Percentiles rank a stretch among this genome's conserved stretches.
Evolutionary conservation across 1,140 invertebrate species (phyloP).

Genomic region (Drosophila simulans): DNA sequence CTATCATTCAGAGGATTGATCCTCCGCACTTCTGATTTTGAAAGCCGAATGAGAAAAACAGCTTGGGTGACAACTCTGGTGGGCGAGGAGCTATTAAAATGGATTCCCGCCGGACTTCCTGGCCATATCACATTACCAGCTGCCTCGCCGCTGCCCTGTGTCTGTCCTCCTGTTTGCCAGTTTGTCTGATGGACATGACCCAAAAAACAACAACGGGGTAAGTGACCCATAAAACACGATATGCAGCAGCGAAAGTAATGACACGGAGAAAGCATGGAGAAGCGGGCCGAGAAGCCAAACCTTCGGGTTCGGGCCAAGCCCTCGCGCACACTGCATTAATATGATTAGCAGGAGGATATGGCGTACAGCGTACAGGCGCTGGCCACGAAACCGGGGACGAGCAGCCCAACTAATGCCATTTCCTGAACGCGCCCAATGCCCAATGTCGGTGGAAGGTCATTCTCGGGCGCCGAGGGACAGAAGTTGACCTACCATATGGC

Average conservation of each 20-base stretch:
- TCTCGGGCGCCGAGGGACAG: slow-evolving; percentile 15
- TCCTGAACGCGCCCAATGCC: slow-evolving; percentile 64
- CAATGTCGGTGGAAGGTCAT: slow-evolving; percentile 60
- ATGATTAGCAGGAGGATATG: slow-evolving; percentile 70
- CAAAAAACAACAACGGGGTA: slow-evolving; percentile 60
- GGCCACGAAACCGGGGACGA: slow-evolving; percentile 6
- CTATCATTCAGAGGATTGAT: too few relatives aligned
- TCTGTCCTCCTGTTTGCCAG: slow-evolving; percentile 25
- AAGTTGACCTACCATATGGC: slow-evolving; percentile 54
- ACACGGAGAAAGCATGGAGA: slow-evolving; percentile 43
- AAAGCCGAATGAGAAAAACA: too few relatives aligned
- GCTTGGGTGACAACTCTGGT: slow-evolving; percentile 10
- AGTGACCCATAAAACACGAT: slow-evolving; percentile 51
- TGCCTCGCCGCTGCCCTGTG: not conserved
- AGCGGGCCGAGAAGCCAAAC: slow-evolving; percentile 61
- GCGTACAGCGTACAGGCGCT: too few relatives aligned
- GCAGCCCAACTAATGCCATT: slow-evolving; percentile 70
- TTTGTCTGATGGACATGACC: slow-evolving; percentile 76
- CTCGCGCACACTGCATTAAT: slow-evolving; percentile 71
- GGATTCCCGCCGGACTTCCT: slow-evolving; percentile 81
- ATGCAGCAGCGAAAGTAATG: slow-evolving; percentile 53
- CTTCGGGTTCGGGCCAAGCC: slow-evolving; percentile 69
- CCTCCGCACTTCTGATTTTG: not conserved
- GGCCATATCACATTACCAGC: slow-evolving; percentile 75
- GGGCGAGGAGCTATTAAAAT: slow-evolving; percentile 69